phyloP scores from a whole-genome alignment of 1,140 invertebrate species.

The Scaptomyza pallida region DNA sequence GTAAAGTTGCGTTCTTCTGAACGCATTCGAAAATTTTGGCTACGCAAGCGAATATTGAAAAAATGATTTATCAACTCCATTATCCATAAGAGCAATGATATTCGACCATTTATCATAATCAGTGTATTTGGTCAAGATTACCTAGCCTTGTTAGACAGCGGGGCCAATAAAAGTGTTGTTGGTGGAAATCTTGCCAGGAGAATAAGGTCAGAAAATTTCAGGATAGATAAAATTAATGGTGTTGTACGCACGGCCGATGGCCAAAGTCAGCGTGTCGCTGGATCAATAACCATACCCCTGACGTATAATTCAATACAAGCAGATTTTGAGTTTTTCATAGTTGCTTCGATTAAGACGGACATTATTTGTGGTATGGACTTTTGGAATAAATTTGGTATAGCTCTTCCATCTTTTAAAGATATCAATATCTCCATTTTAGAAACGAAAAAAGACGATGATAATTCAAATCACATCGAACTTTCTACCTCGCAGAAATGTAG shows the following conservation, averaged over 20 bases:
- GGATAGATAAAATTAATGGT: background rate
- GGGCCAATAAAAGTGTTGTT: conserved; percentile 27
- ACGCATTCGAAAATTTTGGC: conserved; percentile 5
- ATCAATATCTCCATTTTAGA: background rate
- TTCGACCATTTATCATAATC: conserved; percentile 18
- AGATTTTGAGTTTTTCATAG: background rate
- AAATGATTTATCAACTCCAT: background rate
- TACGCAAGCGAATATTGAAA: conserved; percentile 2
- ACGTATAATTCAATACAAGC: too few relatives aligned
- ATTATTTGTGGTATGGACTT: too few relatives aligned
- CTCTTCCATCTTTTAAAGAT: too few relatives aligned
- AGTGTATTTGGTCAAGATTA: background rate
- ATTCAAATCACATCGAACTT: background rate
- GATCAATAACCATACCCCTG: background rate
- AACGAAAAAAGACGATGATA: background rate
- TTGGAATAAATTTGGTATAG: too few relatives aligned
- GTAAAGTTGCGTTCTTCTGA: too few relatives aligned
- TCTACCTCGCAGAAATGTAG: too few relatives aligned
- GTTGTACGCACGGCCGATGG: background rate
- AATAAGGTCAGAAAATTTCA: conserved; percentile 3
- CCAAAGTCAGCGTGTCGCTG: background rate
- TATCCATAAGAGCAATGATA: conserved; percentile 9
- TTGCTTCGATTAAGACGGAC: too few relatives aligned
- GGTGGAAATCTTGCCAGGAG: conserved; percentile 2
- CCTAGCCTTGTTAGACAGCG: conserved; percentile 19